A percentile compares a stretch with the other conserved stretches of the same genome.
These are phyloP conservation scores for Pseudococcus longispinus DNA, from an alignment of 2,888 invertebrate species.

Conservation along the genomic window DNA sequence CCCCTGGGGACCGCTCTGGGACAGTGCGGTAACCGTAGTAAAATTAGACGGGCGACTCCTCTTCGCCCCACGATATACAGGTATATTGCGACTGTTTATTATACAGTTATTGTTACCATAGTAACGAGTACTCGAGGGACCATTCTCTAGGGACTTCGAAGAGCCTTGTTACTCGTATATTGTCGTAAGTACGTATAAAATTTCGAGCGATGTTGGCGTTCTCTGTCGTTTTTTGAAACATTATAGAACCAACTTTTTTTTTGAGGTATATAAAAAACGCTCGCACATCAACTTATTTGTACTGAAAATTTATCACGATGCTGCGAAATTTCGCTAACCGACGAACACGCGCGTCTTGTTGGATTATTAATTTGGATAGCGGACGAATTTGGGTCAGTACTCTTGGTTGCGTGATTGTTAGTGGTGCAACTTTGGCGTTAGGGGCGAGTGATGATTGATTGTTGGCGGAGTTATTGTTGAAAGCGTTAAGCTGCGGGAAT, in stretches of 20 bases:
- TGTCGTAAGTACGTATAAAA: constrained; percentile 55
- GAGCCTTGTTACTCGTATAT: constrained; percentile 56
- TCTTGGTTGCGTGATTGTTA: constrained; percentile 35
- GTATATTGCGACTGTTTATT: constrained; percentile 55
- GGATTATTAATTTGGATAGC: constrained; percentile 27
- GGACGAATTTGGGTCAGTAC: constrained; percentile 33
- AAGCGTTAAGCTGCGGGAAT: constrained; percentile 17
- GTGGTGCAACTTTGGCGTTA: not conserved
- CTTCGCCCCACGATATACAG: constrained; percentile 51
- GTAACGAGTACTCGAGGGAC: constrained; percentile 55
- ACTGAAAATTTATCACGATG: constrained; percentile 37
- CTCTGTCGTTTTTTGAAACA: constrained; percentile 43
- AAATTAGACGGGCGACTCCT: constrained; percentile 52
- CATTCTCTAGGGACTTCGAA: constrained; percentile 53
- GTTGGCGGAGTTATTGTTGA: constrained; percentile 14
- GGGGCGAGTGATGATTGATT: constrained; percentile 36
- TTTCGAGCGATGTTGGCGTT: constrained; percentile 50
- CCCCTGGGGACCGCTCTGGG: constrained; percentile 49
- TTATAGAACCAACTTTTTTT: constrained; percentile 32
- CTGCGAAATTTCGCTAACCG: constrained; percentile 32
- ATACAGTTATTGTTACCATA: constrained; percentile 56
- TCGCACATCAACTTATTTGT: constrained; percentile 41
- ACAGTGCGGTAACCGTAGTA: constrained; percentile 50
- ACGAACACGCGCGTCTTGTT: not conserved
- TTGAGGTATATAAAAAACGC: constrained; percentile 25